These are phyloP conservation scores for Sepiola atlantica DNA, from an alignment of 2,888 invertebrate genomes.

Conservation along the genomic window DNA sequence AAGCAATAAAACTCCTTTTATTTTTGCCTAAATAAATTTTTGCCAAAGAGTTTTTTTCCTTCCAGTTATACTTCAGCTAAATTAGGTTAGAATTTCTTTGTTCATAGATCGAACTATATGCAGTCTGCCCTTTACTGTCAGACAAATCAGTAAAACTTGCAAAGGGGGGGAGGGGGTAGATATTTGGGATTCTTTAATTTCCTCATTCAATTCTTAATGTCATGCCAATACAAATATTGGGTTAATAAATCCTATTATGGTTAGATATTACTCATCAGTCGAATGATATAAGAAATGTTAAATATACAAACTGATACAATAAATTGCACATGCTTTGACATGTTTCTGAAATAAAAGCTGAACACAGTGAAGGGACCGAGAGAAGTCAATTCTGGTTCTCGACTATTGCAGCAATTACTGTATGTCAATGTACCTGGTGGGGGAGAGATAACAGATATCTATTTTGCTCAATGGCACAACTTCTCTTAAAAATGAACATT, in stretches of 20 bases:
- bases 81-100: neutral
- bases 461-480: too few species aligned
- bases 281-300: neutral
- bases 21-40: neutral
- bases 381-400: neutral
- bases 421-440: neutral
- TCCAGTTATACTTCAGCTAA: neutral
- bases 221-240: neutral
- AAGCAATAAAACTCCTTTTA: neutral
- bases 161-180: neutral
- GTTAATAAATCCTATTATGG: neutral
- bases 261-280: neutral
- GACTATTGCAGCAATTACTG: neutral
- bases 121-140: neutral
- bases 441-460: too few species aligned
- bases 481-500: too few species aligned
- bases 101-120: neutral
- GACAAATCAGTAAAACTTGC: neutral
- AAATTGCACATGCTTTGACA: neutral
- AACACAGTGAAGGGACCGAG: neutral
- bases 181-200: neutral
- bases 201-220: neutral
- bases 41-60: neutral
- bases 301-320: neutral
- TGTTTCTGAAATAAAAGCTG: neutral